Base-by-base conservation (phyloP, 1,140 invertebrate species). In the Oryctes rhinoceros region DNA sequence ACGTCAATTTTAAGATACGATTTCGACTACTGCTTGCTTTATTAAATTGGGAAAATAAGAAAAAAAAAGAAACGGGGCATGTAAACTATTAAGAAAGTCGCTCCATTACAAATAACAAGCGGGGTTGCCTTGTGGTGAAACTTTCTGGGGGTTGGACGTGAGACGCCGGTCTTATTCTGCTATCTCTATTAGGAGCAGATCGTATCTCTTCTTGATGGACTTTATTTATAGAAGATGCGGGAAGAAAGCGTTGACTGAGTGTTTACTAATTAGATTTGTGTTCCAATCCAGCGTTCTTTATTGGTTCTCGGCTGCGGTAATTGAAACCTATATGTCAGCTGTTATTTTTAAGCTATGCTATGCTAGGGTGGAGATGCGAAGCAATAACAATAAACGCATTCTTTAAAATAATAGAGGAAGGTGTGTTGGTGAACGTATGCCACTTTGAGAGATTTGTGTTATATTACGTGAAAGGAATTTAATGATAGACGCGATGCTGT, bases 201-300 rank as follows among this genome's bases (percentile, higher is more conserved):
- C 65, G 65, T 71, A 71, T 71, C 20, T 37, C 65, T 13, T 30
- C 35, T 37, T 71, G 65, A 71, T 71, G 65, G 65, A 37, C 35
- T 71, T 71, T 71, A 71, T 71, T 71, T 71, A 71, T 71, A 71
- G 65, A 71, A 71, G 65, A 71, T 35, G 65, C 9, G 24, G 24
- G 65, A 71, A 71, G 18, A 37, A 71, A 71, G 20, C 35, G 65
- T 71, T 71, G 65, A 71, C 65, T 71, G 65, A 71, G 65, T 71
- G 65, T 71, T 71, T 71, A 71, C 65, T 71, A 71, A 71, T 71
- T 71, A 71, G 20, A 71, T 71, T 71, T 71, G 65, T 71, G 65
- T 24, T 71, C 35, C 65, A 71, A 71, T 71, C 35, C 65, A 13
- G 65, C 18, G 65, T 71, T 71, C 65, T 71, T 71, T 71, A 71